Conservation (phyloP, 2,797 vertebrate species). For the Nyctalus aviator region DNA sequence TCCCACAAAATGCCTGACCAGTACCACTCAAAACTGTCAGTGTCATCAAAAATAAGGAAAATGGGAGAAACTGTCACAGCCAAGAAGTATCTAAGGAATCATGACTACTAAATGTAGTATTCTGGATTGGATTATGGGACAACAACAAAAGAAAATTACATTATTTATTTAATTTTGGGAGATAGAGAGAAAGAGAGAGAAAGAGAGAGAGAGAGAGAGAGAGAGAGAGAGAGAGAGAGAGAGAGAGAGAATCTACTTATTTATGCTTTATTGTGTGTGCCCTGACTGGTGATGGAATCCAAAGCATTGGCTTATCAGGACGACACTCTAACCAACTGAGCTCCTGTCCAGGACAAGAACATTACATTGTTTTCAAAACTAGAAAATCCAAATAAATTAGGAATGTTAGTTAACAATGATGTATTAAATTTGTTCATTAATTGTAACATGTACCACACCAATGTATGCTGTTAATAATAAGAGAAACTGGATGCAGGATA, state of each 20-base stretch:
- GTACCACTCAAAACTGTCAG: not conserved
- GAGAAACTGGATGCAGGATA: not conserved
- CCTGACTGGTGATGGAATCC: not conserved
- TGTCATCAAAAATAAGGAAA: not conserved
- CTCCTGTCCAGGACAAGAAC: not conserved
- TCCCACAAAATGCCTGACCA: not conserved
- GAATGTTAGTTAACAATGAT: not conserved
- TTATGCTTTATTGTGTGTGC: not conserved
- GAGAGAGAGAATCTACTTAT: not conserved
- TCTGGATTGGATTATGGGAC: not conserved
- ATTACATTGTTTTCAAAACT: not conserved
- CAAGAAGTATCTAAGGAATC: not conserved
- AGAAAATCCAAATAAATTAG: not conserved
- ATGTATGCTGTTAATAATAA: not conserved
- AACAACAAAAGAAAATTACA: not conserved
- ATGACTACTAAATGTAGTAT: not conserved
- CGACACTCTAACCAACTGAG: not conserved
- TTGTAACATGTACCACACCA: not conserved
- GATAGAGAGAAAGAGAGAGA: too few relatives aligned
- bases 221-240: too few relatives aligned
- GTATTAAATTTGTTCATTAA: slow-evolving; percentile 1
- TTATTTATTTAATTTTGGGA: not conserved
- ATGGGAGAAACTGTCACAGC: not conserved
- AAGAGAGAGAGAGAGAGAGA: too few relatives aligned
- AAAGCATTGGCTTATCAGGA: not conserved